Evolutionary conservation across 1,140 invertebrate genomes (phyloP), one percentile per base, ranked within the genome.

Genomic region (Phocides pigmalion): DNA sequence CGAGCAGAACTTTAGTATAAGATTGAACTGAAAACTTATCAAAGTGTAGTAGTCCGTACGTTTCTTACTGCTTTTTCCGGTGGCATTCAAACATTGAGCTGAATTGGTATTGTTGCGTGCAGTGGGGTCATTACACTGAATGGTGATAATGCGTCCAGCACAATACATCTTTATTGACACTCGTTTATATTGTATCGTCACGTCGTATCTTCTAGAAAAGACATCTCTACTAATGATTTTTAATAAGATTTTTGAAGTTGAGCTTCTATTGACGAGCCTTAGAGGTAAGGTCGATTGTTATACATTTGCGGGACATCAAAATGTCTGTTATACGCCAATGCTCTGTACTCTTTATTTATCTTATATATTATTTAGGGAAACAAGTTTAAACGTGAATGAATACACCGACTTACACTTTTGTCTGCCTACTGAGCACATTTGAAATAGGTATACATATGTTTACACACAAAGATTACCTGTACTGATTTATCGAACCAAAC

Each of bases 111-210:
- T 85, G 74, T 85, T 54, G 63, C 56, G 68, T 73, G 75, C 72
- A 70, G 67, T 75, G 67, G 80, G 80, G 82, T 81, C 76, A 81
- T 79, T 75, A 80, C 62, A 71, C 79, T 75, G 71, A 62, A 62
- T 64, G 70, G 66, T 65, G 68, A 84, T 81, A 77, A 86, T 82
- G 66, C 69, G 65, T 51, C 59, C 54, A 28, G 62, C 58, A 82
- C 70, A 76, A 78, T 82, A 67, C 58, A 51, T 44, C 46, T 72
- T 70, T 79, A 84, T 82, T 83, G 75, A 75, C 67, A 68, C 63
- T 50, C 62, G 14, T 49, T 49, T 15, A 14, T 14, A 51, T 39
- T 2, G 19, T 35, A 53, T 20, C 11, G 17, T 53, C 17, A 17
- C 28, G 9, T 19, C 20, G 61, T 25, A 5, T 15, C 39, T 41